Percentiles rank a stretch among this genome's conserved stretches.
These are phyloP conservation scores for Pantherophis guttatus DNA, from an alignment of 2,113 vertebrate genomes.

Conservation along the genomic window DNA sequence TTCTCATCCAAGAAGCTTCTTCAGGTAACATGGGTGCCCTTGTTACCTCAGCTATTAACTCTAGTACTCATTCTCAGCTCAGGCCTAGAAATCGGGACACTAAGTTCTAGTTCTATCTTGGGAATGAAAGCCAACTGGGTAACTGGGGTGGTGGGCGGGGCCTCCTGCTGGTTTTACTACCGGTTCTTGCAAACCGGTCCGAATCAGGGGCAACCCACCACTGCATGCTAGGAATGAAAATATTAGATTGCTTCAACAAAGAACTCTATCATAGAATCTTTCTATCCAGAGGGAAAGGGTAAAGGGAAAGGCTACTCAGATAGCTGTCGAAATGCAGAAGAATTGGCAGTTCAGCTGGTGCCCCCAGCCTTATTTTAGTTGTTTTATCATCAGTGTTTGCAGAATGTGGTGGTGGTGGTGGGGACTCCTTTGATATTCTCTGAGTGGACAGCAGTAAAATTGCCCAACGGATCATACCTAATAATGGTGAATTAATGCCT, in stretches of 20 bases:
- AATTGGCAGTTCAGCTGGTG: background rate
- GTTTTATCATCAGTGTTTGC: background rate
- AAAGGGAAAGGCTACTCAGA: background rate
- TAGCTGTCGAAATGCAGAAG: background rate
- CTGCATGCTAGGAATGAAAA: background rate
- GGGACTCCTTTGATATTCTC: background rate
- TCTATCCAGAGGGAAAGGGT: background rate
- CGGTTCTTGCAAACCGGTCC: too few species aligned
- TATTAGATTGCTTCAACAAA: background rate
- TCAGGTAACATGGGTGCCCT: background rate
- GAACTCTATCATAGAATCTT: background rate
- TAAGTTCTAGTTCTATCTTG: background rate
- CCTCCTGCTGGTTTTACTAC: too few species aligned
- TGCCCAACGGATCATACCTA: background rate
- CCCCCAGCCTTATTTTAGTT: background rate
- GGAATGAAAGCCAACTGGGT: background rate
- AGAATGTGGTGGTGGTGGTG: background rate
- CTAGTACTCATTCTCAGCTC: background rate
- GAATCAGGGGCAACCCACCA: too few species aligned
- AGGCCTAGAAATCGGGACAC: background rate
- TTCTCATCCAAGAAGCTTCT: too few species aligned
- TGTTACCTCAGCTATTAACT: background rate
- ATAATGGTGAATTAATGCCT: background rate
- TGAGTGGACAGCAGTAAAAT: background rate
- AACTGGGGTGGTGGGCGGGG: background rate